Conservation (phyloP, 2,113 vertebrate genomes). For the Thalassoma bifasciatum region DNA sequence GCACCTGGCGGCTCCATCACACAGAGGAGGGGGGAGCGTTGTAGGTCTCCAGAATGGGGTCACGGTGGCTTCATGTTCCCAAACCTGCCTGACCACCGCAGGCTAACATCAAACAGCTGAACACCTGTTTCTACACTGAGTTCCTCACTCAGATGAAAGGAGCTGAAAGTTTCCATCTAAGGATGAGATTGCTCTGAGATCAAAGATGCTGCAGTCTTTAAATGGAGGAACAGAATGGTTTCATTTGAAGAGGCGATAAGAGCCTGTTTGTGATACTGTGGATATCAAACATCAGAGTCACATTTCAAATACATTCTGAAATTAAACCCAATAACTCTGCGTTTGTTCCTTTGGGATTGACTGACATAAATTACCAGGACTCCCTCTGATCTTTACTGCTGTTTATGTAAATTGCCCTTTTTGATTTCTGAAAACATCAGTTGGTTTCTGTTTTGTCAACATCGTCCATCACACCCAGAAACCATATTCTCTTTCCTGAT, state of each 20-base stretch:
- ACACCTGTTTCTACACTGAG: slow-evolving; percentile 67
- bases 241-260: slow-evolving; percentile 28
- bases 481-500: no score
- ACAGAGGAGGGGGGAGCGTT: slow-evolving; percentile 19
- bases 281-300: not conserved
- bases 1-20: slow-evolving; percentile 60
- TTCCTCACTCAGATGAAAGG: slow-evolving; percentile 70
- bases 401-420: no score
- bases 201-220: slow-evolving; percentile 56
- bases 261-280: slow-evolving; percentile 11
- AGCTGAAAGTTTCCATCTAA: slow-evolving; percentile 55
- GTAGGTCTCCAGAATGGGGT: slow-evolving; percentile 61
- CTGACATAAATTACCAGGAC: no score
- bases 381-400: no score
- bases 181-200: slow-evolving; percentile 54
- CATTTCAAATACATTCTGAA: not conserved
- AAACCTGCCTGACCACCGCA: slow-evolving; percentile 52
- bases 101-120: slow-evolving; percentile 72
- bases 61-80: slow-evolving; percentile 53
- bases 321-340: no score
- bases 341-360: no score
- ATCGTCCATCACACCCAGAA: no score
- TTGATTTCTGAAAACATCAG: no score
- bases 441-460: no score
- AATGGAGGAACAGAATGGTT: slow-evolving; percentile 58